Evolutionary conservation across 2,113 vertebrate species (phyloP).

Genomic region (Pseudorhombus dupliciocellatus): DNA sequence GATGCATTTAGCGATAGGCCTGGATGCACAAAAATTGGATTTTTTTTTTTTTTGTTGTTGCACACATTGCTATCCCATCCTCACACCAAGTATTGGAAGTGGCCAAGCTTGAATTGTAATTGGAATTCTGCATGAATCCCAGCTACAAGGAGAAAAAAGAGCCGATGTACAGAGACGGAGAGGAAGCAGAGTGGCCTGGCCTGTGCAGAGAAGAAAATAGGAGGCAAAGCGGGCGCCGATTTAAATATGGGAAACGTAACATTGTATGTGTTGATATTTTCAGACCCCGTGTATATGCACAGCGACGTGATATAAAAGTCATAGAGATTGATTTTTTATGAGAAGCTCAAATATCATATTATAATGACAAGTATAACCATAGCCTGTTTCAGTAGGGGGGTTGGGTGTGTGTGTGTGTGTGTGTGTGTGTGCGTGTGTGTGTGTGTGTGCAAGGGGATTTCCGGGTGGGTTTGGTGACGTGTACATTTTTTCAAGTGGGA

Average conservation of each 20-base stretch:
- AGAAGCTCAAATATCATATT: conserved; percentile 44
- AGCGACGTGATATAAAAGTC: conserved; percentile 45
- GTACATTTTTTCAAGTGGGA: conserved; percentile 73
- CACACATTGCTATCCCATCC: conserved; percentile 63
- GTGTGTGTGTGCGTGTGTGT: conserved; percentile 10
- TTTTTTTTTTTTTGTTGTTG: too few relatives aligned
- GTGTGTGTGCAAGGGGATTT: conserved; percentile 23
- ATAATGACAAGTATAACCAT: conserved; percentile 65
- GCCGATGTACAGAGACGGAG: conserved; percentile 21
- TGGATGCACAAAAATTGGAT: conserved; percentile 76
- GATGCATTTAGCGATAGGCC: conserved; percentile 65
- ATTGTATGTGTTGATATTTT: conserved; percentile 61
- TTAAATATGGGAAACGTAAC: conserved; percentile 54
- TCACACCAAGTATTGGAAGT: conserved; percentile 64
- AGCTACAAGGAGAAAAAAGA: conserved; percentile 30
- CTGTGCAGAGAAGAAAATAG: conserved; percentile 1
- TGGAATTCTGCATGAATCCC: conserved; percentile 62
- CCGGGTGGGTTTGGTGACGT: conserved; percentile 49
- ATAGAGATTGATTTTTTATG: conserved; percentile 33
- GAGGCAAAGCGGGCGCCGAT: conserved; percentile 35
- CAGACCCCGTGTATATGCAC: conserved; percentile 46
- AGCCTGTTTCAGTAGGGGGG: conserved; percentile 45
- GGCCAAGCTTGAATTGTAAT: conserved; percentile 68
- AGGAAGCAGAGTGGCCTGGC: conserved; percentile 30
- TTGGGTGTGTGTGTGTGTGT: conserved; percentile 11